Percentiles rank a stretch among this genome's conserved stretches.
phyloP scores from a whole-genome alignment of 1,140 invertebrate species.

The Macrosteles quadrilineatus region DNA sequence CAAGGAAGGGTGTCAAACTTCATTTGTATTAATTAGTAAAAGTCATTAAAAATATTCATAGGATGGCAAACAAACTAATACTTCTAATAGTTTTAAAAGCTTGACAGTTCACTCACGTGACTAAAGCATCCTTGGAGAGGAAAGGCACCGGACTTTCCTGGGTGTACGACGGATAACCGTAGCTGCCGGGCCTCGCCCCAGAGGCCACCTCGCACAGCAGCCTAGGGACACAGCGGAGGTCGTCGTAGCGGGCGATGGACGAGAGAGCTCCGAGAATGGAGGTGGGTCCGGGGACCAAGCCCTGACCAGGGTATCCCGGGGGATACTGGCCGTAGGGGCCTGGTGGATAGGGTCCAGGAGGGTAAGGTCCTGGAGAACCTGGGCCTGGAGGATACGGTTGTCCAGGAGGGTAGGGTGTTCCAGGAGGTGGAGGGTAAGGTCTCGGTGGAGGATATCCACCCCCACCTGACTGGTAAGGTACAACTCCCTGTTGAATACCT shows the following conservation, averaged over 20 bases:
- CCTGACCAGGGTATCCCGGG: conserved; percentile 26
- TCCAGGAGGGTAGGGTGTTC: neutral
- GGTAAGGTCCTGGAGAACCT: no score
- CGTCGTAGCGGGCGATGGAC: conserved; percentile 73
- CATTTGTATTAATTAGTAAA: no score
- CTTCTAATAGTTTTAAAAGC: no score
- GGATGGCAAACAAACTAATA: no score
- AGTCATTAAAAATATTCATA: no score
- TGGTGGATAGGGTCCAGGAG: neutral
- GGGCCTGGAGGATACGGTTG: neutral
- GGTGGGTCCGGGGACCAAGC: conserved; percentile 19
- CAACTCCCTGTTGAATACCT: neutral
- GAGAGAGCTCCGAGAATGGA: conserved; percentile 60
- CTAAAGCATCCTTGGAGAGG: conserved; percentile 62
- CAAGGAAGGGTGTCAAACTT: no score
- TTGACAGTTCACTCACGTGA: conserved; percentile 59
- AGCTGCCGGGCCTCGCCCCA: conserved; percentile 58
- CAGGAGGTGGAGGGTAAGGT: neutral
- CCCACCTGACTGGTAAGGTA: neutral
- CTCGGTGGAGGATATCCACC: neutral
- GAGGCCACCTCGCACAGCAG: conserved; percentile 74
- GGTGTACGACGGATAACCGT: conserved; percentile 37
- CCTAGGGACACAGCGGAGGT: conserved; percentile 72
- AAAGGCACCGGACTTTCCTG: conserved; percentile 55
- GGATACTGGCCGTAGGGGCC: conserved; percentile 8